These are phyloP conservation scores for Caenorhabditis imperialis DNA, from an alignment of 2,888 invertebrate species.

Conservation along the genomic window DNA sequence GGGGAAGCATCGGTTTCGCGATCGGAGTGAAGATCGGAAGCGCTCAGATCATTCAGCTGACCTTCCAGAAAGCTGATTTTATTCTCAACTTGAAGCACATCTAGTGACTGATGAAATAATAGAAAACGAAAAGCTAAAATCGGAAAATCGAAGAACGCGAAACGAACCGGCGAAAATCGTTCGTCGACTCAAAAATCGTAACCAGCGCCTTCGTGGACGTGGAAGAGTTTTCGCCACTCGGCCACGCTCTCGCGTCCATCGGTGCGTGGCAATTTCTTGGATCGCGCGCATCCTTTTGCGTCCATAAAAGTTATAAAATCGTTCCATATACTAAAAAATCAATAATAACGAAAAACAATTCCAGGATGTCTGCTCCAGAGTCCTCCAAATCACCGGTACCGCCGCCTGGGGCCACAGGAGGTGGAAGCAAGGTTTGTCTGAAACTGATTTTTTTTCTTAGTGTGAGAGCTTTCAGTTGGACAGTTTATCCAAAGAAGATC, in stretches of 20 bases:
- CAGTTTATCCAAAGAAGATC: slow-evolving; percentile 44
- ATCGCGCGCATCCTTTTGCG: background rate
- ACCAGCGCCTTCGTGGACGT: slow-evolving; percentile 12
- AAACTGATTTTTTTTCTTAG: too few species aligned
- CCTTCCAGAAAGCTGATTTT: too few species aligned
- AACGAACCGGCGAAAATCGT: too few species aligned
- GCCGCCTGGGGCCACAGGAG: slow-evolving; percentile 14
- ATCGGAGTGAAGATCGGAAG: too few species aligned
- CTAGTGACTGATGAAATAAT: too few species aligned
- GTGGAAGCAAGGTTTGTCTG: slow-evolving; percentile 9
- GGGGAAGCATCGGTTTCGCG: too few species aligned
- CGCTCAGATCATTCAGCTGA: too few species aligned
- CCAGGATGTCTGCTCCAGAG: slow-evolving; percentile 35
- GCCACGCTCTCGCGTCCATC: slow-evolving; percentile 12
- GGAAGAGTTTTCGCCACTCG: slow-evolving; percentile 14
- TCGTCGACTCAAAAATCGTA: slow-evolving; percentile 3
- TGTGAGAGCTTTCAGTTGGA: slow-evolving; percentile 45
- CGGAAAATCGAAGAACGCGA: background rate
- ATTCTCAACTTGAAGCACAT: too few species aligned
- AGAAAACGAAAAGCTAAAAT: background rate
- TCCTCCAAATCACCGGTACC: slow-evolving; percentile 41
- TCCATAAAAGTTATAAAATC: background rate
- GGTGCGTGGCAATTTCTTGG: slow-evolving; percentile 32
- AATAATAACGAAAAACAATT: background rate
- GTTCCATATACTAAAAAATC: background rate